Evolutionary conservation across 2,888 invertebrate species (phyloP), one percentile per base, ranked within the genome.

Genomic region (Pristionchus fissidentatus): DNA sequence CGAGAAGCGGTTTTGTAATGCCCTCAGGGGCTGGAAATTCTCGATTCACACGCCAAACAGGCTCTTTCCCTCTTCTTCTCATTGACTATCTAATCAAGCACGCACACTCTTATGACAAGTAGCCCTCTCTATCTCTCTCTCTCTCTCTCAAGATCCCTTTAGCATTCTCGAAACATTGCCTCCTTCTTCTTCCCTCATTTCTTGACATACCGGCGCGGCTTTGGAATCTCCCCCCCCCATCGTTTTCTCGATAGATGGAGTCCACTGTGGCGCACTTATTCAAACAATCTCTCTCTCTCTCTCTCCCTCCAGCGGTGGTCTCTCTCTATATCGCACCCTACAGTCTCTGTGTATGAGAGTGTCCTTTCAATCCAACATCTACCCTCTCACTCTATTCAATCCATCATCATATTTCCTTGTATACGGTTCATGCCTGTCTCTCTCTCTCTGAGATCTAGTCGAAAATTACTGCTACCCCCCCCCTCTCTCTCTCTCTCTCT

Each of bases 381-480:
- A 52, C 52, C 19, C 52, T 19, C 52, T 52, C 52, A 52, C 49
- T 35, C 49, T 35, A 3, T 38, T 35, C 55, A 52, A 55, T 77
- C 55, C 77, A 52, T 55, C 55, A 55, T 77, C 77, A 52, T 55
- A 52, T 77, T 77, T 55, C 55, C 49, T 77, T 55, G 41, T 35
- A n/a, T 43, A 26, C 38, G 43, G 38, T 60, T 79, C 49, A 43
- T 78, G 38, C 66, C 22, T 55, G 43, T 55, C 35, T 19, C 41
- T 66, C 81, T 81, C 52, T 46, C 81, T 49, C 77, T 77, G 32
- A 49, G 77, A n/a, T 35, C 49, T 77, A 55, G 52, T 77, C 35
- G 32, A 49, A 52, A 77, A 49, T 75, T 8, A 26, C 75, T 75
- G 49, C n/a, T n/a, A 8, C 38, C 26, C 26, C 38, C 26, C 7